Percentiles rank a stretch among this genome's conserved stretches.
Conservation (phyloP, 2,888 invertebrate genomes). For the Phengaris arion region DNA sequence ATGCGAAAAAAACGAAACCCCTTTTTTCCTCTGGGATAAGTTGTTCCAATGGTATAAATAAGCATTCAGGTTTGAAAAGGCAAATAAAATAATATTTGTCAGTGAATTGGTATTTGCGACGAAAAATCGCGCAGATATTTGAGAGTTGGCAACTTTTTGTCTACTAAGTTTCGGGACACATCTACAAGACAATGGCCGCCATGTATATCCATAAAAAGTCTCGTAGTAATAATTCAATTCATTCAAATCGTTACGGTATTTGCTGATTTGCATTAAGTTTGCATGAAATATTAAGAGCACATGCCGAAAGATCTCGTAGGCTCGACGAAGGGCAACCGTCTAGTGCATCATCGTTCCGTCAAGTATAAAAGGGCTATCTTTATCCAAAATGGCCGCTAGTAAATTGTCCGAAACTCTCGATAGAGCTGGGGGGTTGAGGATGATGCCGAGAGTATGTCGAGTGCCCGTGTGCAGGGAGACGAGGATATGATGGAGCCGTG, state of each 20-base stretch:
- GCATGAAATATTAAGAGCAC: too few species aligned
- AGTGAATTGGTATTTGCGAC: background rate
- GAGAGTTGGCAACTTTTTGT: background rate
- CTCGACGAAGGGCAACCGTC: too few species aligned
- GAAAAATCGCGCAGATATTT: background rate
- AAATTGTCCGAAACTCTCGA: slow-evolving; percentile 70
- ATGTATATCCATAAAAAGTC: too few species aligned
- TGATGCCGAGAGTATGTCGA: slow-evolving; percentile 79
- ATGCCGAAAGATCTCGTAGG: too few species aligned
- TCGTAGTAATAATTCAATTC: background rate
- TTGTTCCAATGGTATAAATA: too few species aligned
- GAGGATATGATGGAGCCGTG: slow-evolving; percentile 81
- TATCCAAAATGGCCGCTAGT: slow-evolving; percentile 46
- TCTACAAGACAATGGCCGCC: too few species aligned
- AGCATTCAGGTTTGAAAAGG: too few species aligned
- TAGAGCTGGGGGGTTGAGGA: slow-evolving; percentile 75
- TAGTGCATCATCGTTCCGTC: background rate
- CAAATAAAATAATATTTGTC: background rate
- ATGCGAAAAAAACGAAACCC: too few species aligned
- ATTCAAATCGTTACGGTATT: slow-evolving; percentile 4
- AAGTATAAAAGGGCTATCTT: slow-evolving; percentile 21
- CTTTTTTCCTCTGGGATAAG: too few species aligned
- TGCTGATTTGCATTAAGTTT: too few species aligned
- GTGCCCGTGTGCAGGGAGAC: slow-evolving; percentile 81
- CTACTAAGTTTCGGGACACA: too few species aligned